phyloP scores from a whole-genome alignment of 2,888 invertebrate genomes.

The Ferdinandea cuprea region DNA sequence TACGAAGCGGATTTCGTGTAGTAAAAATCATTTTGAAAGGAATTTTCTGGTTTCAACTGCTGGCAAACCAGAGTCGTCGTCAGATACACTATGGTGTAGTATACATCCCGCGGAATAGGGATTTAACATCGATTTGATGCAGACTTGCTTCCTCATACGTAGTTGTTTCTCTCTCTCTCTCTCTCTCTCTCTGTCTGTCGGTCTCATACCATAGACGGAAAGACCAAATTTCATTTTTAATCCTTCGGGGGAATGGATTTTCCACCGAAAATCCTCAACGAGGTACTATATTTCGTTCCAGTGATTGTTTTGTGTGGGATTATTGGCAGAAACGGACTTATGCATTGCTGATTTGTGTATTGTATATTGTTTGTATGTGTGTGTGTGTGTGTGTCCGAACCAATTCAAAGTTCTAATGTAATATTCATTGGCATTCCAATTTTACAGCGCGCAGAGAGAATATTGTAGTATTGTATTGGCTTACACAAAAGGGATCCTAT shows the following conservation, averaged over 20 bases:
- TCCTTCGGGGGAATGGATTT: conserved; percentile 13
- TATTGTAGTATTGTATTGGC: not conserved
- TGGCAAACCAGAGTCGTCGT: conserved; percentile 18
- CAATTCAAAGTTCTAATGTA: conserved; percentile 10
- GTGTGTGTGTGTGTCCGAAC: not conserved
- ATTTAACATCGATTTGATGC: conserved; percentile 59
- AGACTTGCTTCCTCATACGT: too few relatives aligned
- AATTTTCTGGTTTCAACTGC: conserved; percentile 9
- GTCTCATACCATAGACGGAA: not conserved
- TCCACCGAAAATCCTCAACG: not conserved
- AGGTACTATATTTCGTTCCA: not conserved
- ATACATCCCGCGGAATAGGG: conserved; percentile 46
- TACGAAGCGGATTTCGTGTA: conserved; percentile 26
- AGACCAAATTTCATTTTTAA: conserved; percentile 13
- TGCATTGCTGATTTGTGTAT: conserved; percentile 31
- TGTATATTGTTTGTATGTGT: conserved; percentile 16
- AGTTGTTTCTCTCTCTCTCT: not conserved
- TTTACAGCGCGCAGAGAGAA: not conserved
- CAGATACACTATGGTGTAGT: not conserved
- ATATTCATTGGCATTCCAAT: conserved; percentile 22
- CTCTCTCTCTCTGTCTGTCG: not conserved
- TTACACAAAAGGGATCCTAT: not conserved
- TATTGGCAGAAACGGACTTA: conserved; percentile 17
- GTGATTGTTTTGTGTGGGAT: conserved; percentile 40
- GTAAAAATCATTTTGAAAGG: conserved; percentile 50